These are phyloP conservation scores for Eumacrocentrus americanus DNA, from an alignment of 2,888 invertebrate genomes.

Conservation along the genomic window DNA sequence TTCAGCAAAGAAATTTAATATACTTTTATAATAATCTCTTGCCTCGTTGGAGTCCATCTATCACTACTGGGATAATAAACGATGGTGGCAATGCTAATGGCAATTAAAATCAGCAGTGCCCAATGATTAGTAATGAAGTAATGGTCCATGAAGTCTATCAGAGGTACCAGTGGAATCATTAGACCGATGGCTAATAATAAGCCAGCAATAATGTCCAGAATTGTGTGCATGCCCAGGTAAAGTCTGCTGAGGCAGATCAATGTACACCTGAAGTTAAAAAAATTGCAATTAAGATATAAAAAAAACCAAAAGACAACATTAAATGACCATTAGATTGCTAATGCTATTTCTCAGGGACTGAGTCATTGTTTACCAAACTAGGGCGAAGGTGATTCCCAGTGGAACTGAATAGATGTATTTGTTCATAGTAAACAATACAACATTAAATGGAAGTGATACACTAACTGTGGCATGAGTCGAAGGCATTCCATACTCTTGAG, in stretches of 20 bases:
- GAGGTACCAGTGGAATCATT: slow-evolving; percentile 75
- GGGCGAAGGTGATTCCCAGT: slow-evolving; percentile 67
- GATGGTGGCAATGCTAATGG: slow-evolving; percentile 72
- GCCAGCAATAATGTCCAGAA: slow-evolving; percentile 85
- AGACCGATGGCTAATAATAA: slow-evolving; percentile 71
- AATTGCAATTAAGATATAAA: slow-evolving; percentile 8
- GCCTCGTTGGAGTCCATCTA: slow-evolving; percentile 91
- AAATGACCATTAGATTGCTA: not conserved
- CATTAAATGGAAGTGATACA: slow-evolving; percentile 84
- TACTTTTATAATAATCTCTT: slow-evolving; percentile 36
- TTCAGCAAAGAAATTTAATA: slow-evolving; percentile 11
- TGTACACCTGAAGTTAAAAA: slow-evolving; percentile 65
- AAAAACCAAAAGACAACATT: not conserved
- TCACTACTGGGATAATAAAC: slow-evolving; percentile 82
- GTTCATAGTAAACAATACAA: slow-evolving; percentile 79
- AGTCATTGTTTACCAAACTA: slow-evolving; percentile 63
- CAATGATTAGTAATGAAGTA: slow-evolving; percentile 72
- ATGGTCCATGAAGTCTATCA: slow-evolving; percentile 76
- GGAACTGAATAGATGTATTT: slow-evolving; percentile 76
- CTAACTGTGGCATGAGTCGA: slow-evolving; percentile 94
- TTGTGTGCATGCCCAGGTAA: slow-evolving; percentile 93
- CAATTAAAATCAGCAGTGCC: slow-evolving; percentile 70
- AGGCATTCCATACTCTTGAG: slow-evolving; percentile 92
- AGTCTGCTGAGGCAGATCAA: slow-evolving; percentile 84
- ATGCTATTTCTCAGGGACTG: not conserved